These are phyloP conservation scores for Drosophila littoralis DNA, from an alignment of 1,140 invertebrate species.

Conservation along the genomic window DNA sequence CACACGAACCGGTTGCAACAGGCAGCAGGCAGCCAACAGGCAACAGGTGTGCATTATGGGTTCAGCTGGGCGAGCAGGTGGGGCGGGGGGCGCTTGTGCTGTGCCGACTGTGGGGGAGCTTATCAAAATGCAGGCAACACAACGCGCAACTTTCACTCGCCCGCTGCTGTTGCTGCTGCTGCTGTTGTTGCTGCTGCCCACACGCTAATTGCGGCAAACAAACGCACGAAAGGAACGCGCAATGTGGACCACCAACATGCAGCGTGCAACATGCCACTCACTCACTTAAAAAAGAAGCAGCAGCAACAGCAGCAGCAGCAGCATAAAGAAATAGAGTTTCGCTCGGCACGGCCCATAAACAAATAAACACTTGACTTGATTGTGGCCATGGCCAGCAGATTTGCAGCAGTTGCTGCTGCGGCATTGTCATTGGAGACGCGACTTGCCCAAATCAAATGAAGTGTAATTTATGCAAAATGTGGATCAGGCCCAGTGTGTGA, in stretches of 20 bases:
- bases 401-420: conserved; percentile 11
- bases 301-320: conserved; percentile 17
- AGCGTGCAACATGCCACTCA: conserved; percentile 53
- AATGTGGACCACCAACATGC: conserved; percentile 65
- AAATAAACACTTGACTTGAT: conserved; percentile 81
- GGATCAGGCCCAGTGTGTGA: conserved; percentile 10
- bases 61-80: neutral
- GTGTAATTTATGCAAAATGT: conserved; percentile 65
- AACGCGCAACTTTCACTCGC: conserved; percentile 47
- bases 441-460: conserved; percentile 58
- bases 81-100: neutral
- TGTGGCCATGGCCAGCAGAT: conserved; percentile 50
- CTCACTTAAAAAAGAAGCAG: conserved; percentile 34
- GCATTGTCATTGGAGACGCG: conserved; percentile 64
- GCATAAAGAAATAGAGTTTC: conserved; percentile 28
- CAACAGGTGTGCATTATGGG: conserved; percentile 60
- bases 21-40: conserved; percentile 53
- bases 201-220: conserved; percentile 62
- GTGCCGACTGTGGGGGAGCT: conserved; percentile 45
- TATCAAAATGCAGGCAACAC: conserved; percentile 49
- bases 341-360: conserved; percentile 58
- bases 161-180: conserved; percentile 1
- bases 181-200: conserved; percentile 41
- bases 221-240: conserved; percentile 53
- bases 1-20: conserved; percentile 58